Percentiles rank a stretch among this genome's conserved stretches.
Evolutionary conservation across 2,888 invertebrate species (phyloP).

Genomic region (Agrotis exclamationis): DNA sequence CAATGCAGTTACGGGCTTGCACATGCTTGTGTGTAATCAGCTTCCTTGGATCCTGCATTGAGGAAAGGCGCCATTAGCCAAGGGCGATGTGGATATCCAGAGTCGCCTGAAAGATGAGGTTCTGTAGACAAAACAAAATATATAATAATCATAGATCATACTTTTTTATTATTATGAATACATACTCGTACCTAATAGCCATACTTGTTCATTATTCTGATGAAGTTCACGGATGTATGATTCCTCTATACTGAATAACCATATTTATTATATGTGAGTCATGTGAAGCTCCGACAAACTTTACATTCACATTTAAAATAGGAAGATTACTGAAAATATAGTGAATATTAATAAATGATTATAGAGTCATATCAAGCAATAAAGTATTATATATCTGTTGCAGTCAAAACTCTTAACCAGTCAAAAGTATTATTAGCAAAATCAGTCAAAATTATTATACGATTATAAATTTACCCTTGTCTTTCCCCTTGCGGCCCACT

Average conservation of each 20-base stretch:
- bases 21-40: slow-evolving; percentile 5
- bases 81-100: slow-evolving; percentile 2
- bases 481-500: too few species aligned
- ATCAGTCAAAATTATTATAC: too few species aligned
- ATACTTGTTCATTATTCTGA: slow-evolving; percentile 12
- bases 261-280: slow-evolving; percentile 4
- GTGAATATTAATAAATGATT: background rate
- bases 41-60: slow-evolving; percentile 1
- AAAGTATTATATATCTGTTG: background rate
- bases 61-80: slow-evolving; percentile 3
- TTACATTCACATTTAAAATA: slow-evolving; percentile 9
- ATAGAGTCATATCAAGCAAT: background rate
- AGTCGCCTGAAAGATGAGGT: slow-evolving; percentile 1
- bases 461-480: too few species aligned
- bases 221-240: slow-evolving; percentile 3
- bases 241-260: slow-evolving; percentile 9
- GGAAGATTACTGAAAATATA: background rate
- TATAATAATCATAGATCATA: background rate
- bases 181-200: slow-evolving; percentile 10
- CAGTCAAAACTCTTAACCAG: too few species aligned
- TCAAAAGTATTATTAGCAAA: too few species aligned
- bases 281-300: slow-evolving; percentile 6
- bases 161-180: background rate
- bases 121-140: background rate
- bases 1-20: slow-evolving; percentile 4